Conservation (phyloP, 2,113 vertebrate species). For the Pao palembangensis region DNA sequence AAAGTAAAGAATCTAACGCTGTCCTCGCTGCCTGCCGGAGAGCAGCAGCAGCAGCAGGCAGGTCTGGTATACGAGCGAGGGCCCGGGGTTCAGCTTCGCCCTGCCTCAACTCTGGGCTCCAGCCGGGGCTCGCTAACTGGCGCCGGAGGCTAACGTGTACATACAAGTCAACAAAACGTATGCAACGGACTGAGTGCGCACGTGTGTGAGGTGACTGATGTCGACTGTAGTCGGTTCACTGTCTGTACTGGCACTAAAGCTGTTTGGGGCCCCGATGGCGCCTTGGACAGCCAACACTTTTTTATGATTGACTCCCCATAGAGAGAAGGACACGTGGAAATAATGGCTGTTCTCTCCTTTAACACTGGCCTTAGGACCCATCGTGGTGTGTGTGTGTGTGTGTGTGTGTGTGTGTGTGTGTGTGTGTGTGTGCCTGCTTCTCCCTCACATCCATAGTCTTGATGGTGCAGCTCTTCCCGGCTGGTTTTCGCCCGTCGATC, state of each 20-base stretch:
- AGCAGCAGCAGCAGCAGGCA: constrained; percentile 28
- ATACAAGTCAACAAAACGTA: constrained; percentile 55
- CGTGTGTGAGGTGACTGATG: constrained; percentile 23
- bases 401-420: constrained; percentile 31
- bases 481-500: too few species aligned
- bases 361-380: constrained; percentile 63
- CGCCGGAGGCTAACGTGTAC: constrained; percentile 44
- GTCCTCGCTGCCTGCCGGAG: constrained; percentile 41
- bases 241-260: constrained; percentile 69
- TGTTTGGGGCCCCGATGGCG: constrained; percentile 30
- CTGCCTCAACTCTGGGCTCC: constrained; percentile 56
- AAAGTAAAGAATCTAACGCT: constrained; percentile 58
- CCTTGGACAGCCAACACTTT: constrained; percentile 52
- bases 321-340: constrained; percentile 46
- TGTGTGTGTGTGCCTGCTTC: background rate
- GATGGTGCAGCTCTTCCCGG: too few species aligned
- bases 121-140: constrained; percentile 31
- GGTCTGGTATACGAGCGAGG: constrained; percentile 16
- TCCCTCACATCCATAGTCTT: too few species aligned
- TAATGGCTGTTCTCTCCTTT: constrained; percentile 44
- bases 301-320: constrained; percentile 62
- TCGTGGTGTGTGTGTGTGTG: constrained; percentile 11
- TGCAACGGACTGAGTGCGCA: constrained; percentile 36
- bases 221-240: constrained; percentile 57
- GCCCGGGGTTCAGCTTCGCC: constrained; percentile 52